These are phyloP conservation scores for Scaptodrosophila latifasciaeformis DNA, from an alignment of 2,888 invertebrate species.

Conservation along the genomic window DNA sequence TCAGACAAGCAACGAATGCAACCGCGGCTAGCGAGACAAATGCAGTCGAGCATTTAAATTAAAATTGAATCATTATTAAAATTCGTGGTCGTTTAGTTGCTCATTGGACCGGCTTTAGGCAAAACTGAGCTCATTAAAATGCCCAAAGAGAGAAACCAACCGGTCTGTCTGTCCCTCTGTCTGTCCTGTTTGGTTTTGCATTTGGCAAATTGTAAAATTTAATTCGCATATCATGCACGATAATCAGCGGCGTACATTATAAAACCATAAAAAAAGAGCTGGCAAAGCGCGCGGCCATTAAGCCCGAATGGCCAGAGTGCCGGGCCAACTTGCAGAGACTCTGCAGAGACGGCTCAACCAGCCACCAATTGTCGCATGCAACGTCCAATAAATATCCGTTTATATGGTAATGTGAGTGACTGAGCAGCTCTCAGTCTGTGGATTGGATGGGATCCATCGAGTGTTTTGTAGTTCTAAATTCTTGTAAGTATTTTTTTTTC, in stretches of 20 bases:
- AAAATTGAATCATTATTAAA: slow-evolving; percentile 70
- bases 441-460: too few relatives aligned
- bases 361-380: slow-evolving; percentile 61
- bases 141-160: too few relatives aligned
- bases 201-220: slow-evolving; percentile 66
- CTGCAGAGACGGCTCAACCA: not conserved
- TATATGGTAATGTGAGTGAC: slow-evolving; percentile 55
- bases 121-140: slow-evolving; percentile 51
- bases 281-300: slow-evolving; percentile 61
- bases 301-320: slow-evolving; percentile 25
- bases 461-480: too few relatives aligned
- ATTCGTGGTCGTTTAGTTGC: slow-evolving; percentile 46
- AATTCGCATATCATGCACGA: slow-evolving; percentile 67
- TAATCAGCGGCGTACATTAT: slow-evolving; percentile 68
- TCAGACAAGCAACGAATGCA: not conserved
- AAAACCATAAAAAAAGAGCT: slow-evolving; percentile 70
- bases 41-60: slow-evolving; percentile 52
- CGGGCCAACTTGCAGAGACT: not conserved
- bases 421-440: too few relatives aligned
- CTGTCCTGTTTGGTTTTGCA: slow-evolving; percentile 34
- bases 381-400: slow-evolving; percentile 61
- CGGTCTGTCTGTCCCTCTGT: too few relatives aligned
- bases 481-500: too few relatives aligned
- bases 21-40: slow-evolving; percentile 18
- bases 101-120: not conserved